These are phyloP conservation scores for Sesia bembeciformis DNA, from an alignment of 2,888 invertebrate genomes.

Conservation along the genomic window DNA sequence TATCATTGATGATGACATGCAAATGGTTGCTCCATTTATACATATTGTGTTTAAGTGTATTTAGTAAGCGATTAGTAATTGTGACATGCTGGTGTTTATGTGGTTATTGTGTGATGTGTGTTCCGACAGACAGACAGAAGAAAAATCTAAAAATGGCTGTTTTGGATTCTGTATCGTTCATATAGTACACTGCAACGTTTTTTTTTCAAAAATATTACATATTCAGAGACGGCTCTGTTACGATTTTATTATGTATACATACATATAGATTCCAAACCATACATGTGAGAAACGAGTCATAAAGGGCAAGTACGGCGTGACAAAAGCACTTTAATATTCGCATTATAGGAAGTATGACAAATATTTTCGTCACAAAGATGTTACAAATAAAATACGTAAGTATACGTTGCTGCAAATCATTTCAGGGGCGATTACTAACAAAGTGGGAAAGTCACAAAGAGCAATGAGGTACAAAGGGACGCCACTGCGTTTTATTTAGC, in stretches of 20 bases:
- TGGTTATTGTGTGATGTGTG: neutral
- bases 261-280: neutral
- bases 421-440: neutral
- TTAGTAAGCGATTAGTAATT: no score
- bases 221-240: no score
- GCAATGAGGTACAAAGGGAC: conserved; percentile 14
- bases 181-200: no score
- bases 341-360: conserved; percentile 2
- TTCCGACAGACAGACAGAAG: conserved; percentile 9
- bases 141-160: no score
- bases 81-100: no score
- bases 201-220: no score
- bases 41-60: no score
- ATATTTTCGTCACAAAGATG: neutral
- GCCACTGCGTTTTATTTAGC: conserved; percentile 36
- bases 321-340: neutral
- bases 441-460: conserved; percentile 16
- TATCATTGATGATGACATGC: no score
- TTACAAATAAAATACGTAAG: neutral
- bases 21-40: no score
- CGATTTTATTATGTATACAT: neutral
- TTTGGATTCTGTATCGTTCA: no score
- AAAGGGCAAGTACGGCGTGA: neutral
- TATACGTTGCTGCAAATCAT: neutral
- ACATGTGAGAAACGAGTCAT: neutral